These are phyloP conservation scores for Sigmodon hispidus DNA, from an alignment of 2,113 vertebrate species.

Conservation along the genomic window DNA sequence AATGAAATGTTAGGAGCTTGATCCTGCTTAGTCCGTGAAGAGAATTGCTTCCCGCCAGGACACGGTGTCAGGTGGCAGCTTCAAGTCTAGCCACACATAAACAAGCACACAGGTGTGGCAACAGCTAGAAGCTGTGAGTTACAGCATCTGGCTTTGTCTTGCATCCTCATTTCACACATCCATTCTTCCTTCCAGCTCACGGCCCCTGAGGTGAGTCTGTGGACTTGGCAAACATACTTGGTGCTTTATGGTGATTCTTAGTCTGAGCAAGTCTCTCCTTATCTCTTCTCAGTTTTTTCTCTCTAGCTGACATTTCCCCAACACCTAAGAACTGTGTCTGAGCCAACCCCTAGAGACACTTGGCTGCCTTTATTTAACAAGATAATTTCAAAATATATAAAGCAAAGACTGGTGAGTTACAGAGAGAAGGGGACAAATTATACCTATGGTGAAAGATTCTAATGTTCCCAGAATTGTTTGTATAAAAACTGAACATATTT, in stretches of 20 bases:
- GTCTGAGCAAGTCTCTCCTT: slow-evolving; percentile 38
- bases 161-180: not conserved
- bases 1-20: slow-evolving; percentile 51
- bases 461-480: not conserved
- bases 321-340: slow-evolving; percentile 20
- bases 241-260: slow-evolving; percentile 27
- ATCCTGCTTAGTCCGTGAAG: not conserved
- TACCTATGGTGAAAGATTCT: slow-evolving; percentile 9
- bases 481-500: not conserved
- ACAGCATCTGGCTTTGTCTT: not conserved
- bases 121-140: slow-evolving; percentile 22
- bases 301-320: slow-evolving; percentile 26
- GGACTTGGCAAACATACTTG: slow-evolving; percentile 41
- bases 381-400: slow-evolving; percentile 52
- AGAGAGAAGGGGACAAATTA: slow-evolving; percentile 6
- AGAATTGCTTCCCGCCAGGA: not conserved
- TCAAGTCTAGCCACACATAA: slow-evolving; percentile 27
- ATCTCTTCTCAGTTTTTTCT: slow-evolving; percentile 20
- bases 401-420: not conserved
- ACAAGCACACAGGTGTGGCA: not conserved
- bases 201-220: not conserved
- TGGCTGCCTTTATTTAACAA: slow-evolving; percentile 28
- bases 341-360: not conserved
- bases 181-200: not conserved
- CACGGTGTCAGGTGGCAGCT: slow-evolving; percentile 36